These are phyloP conservation scores for Clarias gariepinus DNA, from an alignment of 2,113 vertebrate species.

Conservation along the genomic window DNA sequence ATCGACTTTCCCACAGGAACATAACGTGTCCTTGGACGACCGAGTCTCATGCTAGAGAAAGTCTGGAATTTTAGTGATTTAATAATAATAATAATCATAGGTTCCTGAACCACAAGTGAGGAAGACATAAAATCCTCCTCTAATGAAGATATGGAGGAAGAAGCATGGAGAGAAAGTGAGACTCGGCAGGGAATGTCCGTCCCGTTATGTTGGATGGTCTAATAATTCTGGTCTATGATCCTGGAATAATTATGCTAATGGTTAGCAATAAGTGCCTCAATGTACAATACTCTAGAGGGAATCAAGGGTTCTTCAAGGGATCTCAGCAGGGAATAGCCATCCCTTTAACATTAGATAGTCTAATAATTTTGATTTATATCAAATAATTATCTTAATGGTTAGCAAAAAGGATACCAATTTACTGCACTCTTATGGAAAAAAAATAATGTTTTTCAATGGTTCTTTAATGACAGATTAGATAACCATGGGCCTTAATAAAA, in stretches of 20 bases:
- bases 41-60: background rate
- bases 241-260: slow-evolving; percentile 5
- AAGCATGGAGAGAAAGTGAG: background rate
- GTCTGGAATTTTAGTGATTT: background rate
- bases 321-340: background rate
- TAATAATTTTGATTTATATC: background rate
- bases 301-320: background rate
- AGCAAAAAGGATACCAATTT: background rate
- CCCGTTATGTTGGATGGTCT: background rate
- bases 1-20: background rate
- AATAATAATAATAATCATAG: background rate
- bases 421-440: background rate
- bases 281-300: background rate
- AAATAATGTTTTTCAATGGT: background rate
- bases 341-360: background rate
- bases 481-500: background rate
- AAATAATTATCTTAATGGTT: background rate
- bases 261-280: background rate
- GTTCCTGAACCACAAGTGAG: background rate
- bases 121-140: background rate
- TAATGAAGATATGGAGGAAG: background rate
- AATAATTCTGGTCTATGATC: background rate
- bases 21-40: background rate
- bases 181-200: background rate
- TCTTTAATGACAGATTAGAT: background rate